Percentiles rank a stretch among this genome's conserved stretches.
These are phyloP conservation scores for Thyatira batis DNA, from an alignment of 2,888 invertebrate species.

Conservation along the genomic window DNA sequence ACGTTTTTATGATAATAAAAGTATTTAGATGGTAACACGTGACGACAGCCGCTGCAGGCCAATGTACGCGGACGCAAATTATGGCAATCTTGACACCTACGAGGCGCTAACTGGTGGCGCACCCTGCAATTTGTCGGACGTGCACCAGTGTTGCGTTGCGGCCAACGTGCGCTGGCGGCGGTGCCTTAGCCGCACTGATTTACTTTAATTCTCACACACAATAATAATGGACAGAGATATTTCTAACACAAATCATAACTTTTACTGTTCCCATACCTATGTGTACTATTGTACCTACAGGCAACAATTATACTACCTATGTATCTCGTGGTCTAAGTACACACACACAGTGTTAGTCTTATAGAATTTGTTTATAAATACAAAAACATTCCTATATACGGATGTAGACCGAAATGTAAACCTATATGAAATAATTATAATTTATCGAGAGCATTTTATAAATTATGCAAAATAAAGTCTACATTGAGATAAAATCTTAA, in stretches of 20 bases:
- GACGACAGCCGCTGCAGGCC: constrained; percentile 76
- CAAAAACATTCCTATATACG: too few relatives aligned
- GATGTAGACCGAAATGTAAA: background rate
- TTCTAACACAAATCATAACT: too few relatives aligned
- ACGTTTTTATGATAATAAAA: constrained; percentile 64
- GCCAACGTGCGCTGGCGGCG: constrained; percentile 20
- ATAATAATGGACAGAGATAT: constrained; percentile 1
- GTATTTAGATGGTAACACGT: constrained; percentile 75
- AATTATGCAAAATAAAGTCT: background rate
- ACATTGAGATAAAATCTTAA: constrained; percentile 11
- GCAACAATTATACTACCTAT: too few relatives aligned
- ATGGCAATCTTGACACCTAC: constrained; percentile 81
- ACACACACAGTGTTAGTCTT: too few relatives aligned
- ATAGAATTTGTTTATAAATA: too few relatives aligned
- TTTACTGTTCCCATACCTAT: too few relatives aligned
- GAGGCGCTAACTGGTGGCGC: constrained; percentile 76
- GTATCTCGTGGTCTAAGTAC: too few relatives aligned
- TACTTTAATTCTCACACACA: constrained; percentile 48
- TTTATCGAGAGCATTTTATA: background rate
- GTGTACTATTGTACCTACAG: too few relatives aligned
- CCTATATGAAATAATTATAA: too few relatives aligned
- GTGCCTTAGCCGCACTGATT: constrained; percentile 47
- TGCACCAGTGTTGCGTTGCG: constrained; percentile 35
- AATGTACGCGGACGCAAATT: constrained; percentile 70
- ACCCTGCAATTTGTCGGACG: constrained; percentile 75